A percentile compares a stretch with the other conserved stretches of the same genome.
Evolutionary conservation across 30 jellyfish, hydroid and myxozoan genomes (phyloP).

Genomic region (Catostylus mosaicus): DNA sequence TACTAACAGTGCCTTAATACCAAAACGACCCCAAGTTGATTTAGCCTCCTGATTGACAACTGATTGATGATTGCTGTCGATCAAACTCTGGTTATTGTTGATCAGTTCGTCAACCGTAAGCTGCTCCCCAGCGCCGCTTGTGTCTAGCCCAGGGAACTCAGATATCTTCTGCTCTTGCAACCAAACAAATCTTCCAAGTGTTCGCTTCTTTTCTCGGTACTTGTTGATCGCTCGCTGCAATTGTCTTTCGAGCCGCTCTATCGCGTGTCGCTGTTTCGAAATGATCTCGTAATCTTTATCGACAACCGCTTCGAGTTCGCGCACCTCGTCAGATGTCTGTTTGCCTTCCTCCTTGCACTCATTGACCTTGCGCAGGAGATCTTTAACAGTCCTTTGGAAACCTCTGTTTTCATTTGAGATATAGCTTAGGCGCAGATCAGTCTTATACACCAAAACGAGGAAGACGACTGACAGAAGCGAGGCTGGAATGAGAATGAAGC

Average conservation of each 20-base stretch:
- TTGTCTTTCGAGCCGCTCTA: conserved; percentile 70
- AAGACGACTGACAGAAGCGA: conserved; percentile 11
- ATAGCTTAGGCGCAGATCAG: conserved; percentile 6
- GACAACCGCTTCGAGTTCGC: conserved; percentile 54
- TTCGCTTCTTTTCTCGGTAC: conserved; percentile 53
- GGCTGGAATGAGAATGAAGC: conserved; percentile 13
- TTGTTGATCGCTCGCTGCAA: conserved; percentile 58
- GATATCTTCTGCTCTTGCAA: conserved; percentile 30
- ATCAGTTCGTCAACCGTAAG: not conserved
- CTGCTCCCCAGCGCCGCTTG: conserved; percentile 17
- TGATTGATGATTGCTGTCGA: not conserved
- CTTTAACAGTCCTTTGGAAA: conserved; percentile 42
- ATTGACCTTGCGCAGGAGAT: conserved; percentile 46
- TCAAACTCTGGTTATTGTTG: not conserved
- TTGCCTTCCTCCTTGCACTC: conserved; percentile 53
- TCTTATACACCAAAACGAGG: conserved; percentile 19
- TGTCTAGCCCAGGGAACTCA: not conserved
- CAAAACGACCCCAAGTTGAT: not conserved
- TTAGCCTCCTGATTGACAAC: not conserved
- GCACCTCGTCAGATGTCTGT: conserved; percentile 47
- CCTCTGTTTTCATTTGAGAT: conserved; percentile 6
- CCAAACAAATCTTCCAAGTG: conserved; percentile 32
- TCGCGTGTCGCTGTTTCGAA: conserved; percentile 68
- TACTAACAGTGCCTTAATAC: not conserved
- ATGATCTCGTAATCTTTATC: conserved; percentile 63